A percentile compares a stretch with the other conserved stretches of the same genome.
These are phyloP conservation scores for Chloroclystis v-ata DNA, from an alignment of 2,888 invertebrate species.

Conservation along the genomic window DNA sequence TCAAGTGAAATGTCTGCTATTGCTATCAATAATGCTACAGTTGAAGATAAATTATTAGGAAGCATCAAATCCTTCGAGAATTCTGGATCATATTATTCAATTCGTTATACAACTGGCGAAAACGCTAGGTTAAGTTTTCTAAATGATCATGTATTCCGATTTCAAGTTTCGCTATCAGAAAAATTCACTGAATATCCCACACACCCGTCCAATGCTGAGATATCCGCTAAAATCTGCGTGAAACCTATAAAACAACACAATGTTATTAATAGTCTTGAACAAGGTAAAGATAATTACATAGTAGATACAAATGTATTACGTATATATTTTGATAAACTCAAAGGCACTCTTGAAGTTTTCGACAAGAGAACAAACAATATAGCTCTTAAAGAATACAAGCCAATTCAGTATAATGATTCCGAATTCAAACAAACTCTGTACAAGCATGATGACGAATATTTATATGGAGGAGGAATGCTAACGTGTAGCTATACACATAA, in stretches of 20 bases:
- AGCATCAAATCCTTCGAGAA: constrained; percentile 45
- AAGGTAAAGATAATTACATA: constrained; percentile 36
- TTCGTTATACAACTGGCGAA: constrained; percentile 53
- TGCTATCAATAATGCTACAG: constrained; percentile 2
- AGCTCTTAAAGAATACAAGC: constrained; percentile 45
- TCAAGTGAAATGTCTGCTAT: neutral
- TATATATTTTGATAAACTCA: constrained; percentile 52
- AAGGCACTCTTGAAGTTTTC: constrained; percentile 48
- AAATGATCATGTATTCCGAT: constrained; percentile 61
- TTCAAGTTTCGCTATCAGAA: constrained; percentile 58
- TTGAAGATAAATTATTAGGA: constrained; percentile 31
- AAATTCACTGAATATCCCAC: constrained; percentile 54
- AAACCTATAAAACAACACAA: constrained; percentile 54
- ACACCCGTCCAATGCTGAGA: constrained; percentile 44
- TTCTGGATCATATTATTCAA: constrained; percentile 41
- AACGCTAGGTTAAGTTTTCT: constrained; percentile 50
- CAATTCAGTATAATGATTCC: constrained; percentile 45
- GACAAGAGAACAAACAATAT: constrained; percentile 51
- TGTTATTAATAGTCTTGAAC: constrained; percentile 36
- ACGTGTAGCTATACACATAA: constrained; percentile 67
- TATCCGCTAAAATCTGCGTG: constrained; percentile 53
- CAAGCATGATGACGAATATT: constrained; percentile 52
- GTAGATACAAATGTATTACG: constrained; percentile 51
- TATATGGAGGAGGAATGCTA: constrained; percentile 69
- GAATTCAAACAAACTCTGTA: constrained; percentile 44